Evolutionary conservation across 2,113 vertebrate genomes (phyloP).

Genomic region (Pholis gunnellus): DNA sequence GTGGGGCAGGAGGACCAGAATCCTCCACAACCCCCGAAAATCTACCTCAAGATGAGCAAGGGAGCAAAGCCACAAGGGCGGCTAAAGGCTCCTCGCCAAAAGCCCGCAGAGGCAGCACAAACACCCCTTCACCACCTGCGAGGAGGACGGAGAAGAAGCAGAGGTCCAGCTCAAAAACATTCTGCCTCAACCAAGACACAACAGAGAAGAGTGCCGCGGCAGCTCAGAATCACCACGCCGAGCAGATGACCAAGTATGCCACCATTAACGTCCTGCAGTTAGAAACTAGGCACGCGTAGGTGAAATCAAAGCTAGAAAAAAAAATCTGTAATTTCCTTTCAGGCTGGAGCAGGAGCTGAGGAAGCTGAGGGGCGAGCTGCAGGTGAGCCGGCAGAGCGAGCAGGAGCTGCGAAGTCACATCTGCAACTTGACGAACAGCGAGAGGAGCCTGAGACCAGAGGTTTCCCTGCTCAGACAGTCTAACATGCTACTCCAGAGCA

Average conservation of each 20-base stretch:
- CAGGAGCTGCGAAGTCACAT: slow-evolving; percentile 86
- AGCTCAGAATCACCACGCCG: slow-evolving; percentile 76
- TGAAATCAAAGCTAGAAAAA: neutral
- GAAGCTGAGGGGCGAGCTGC: slow-evolving; percentile 83
- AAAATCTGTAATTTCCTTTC: neutral
- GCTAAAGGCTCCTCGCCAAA: slow-evolving; percentile 82
- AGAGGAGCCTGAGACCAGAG: slow-evolving; percentile 86
- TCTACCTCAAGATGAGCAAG: slow-evolving; percentile 85
- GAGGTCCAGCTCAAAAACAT: slow-evolving; percentile 77
- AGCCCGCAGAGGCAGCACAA: slow-evolving; percentile 69
- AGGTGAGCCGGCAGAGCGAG: slow-evolving; percentile 83
- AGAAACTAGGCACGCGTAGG: neutral
- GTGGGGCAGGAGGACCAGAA: slow-evolving; percentile 58
- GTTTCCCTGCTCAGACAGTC: slow-evolving; percentile 85
- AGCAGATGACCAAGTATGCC: slow-evolving; percentile 81
- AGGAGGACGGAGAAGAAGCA: slow-evolving; percentile 83
- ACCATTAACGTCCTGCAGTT: neutral
- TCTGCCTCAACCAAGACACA: slow-evolving; percentile 74
- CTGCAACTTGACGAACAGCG: slow-evolving; percentile 86
- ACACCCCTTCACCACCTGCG: slow-evolving; percentile 69
- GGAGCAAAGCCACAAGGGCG: slow-evolving; percentile 66
- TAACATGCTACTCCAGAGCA: slow-evolving; percentile 87
- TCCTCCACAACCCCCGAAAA: slow-evolving; percentile 63
- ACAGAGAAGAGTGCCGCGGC: slow-evolving; percentile 65
- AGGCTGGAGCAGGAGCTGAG: slow-evolving; percentile 86